phyloP scores from a whole-genome alignment of 2,113 vertebrate genomes.

The Pogonocichla stellata region DNA sequence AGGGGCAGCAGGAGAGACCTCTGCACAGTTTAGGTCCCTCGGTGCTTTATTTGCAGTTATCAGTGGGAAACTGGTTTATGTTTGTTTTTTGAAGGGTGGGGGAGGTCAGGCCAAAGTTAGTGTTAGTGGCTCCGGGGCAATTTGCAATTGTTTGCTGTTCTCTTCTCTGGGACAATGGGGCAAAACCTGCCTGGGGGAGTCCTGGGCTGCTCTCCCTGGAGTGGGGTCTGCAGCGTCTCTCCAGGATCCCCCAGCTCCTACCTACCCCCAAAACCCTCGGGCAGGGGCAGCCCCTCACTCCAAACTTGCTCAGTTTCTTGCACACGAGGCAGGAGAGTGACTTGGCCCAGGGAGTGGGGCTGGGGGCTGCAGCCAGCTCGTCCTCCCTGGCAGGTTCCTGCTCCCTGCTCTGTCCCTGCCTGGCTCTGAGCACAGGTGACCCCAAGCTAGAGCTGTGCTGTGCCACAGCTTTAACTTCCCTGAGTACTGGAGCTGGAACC shows the following conservation, averaged over 20 bases:
- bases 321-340: background rate
- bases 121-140: background rate
- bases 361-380: accelerated
- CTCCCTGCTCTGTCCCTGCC: background rate
- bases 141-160: accelerated
- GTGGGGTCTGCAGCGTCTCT: background rate
- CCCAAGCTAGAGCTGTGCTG: background rate
- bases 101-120: background rate
- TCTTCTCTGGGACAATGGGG: background rate
- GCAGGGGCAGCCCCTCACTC: background rate
- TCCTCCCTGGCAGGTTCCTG: background rate
- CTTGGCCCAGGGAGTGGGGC: background rate
- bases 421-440: background rate
- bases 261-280: background rate
- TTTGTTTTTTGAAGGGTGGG: background rate
- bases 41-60: background rate
- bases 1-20: background rate
- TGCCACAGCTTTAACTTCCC: background rate
- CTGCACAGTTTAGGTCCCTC: accelerated
- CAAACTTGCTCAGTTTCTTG: background rate
- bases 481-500: background rate
- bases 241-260: background rate
- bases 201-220: background rate
- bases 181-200: accelerated
- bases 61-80: background rate